A percentile compares a stretch with the other conserved stretches of the same genome.
Conservation (phyloP, 2,113 vertebrate species). For the Epinephelus moara region DNA sequence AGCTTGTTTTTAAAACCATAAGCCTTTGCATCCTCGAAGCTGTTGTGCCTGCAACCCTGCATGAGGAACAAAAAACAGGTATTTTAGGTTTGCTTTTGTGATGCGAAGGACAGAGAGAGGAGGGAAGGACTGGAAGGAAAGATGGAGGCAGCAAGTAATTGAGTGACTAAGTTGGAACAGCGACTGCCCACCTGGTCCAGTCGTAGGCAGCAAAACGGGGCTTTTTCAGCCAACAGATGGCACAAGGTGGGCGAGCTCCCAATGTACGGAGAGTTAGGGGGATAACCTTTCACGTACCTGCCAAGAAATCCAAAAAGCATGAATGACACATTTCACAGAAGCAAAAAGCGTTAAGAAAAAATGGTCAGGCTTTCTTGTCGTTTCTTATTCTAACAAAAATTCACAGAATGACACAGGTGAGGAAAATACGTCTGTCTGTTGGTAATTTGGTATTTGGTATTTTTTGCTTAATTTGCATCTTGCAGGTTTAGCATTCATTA, state of each 20-base stretch:
- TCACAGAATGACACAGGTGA: background rate
- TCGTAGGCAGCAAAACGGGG: slow-evolving; percentile 94
- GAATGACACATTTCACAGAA: slow-evolving; percentile 46
- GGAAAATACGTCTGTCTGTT: background rate
- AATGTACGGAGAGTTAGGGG: slow-evolving; percentile 96
- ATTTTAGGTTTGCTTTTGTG: slow-evolving; percentile 35
- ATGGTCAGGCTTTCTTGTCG: background rate
- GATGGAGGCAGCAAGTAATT: slow-evolving; percentile 49
- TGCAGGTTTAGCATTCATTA: slow-evolving; percentile 10
- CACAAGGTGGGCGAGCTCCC: slow-evolving; percentile 96
- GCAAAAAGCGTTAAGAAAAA: background rate
- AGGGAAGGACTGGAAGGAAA: background rate
- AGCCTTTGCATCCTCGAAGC: slow-evolving; percentile 95
- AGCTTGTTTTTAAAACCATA: slow-evolving; percentile 98
- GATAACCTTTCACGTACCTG: slow-evolving; percentile 97
- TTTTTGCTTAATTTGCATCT: slow-evolving; percentile 2
- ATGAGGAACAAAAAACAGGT: slow-evolving; percentile 12
- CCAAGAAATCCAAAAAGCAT: slow-evolving; percentile 37
- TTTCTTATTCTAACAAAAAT: background rate
- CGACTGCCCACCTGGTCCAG: slow-evolving; percentile 91
- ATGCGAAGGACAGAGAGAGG: slow-evolving; percentile 34
- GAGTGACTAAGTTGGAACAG: slow-evolving; percentile 69
- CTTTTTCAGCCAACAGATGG: slow-evolving; percentile 92
- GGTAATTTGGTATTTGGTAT: background rate
- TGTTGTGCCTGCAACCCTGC: slow-evolving; percentile 97